phyloP scores from a whole-genome alignment of 2,797 vertebrate genomes.

The Toxotes lorentzi region DNA sequence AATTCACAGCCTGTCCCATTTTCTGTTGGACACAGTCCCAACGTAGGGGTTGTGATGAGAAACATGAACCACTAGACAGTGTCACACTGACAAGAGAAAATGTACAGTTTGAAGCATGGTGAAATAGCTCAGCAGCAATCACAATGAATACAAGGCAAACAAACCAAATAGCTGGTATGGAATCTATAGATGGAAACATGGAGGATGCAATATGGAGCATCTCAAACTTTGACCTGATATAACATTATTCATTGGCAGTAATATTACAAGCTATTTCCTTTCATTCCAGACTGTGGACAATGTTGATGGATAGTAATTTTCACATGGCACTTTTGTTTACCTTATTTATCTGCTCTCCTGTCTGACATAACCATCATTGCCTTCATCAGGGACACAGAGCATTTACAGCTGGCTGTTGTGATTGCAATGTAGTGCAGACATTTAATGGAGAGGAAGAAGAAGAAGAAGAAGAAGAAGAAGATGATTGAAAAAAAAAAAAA shows the following conservation, averaged over 20 bases:
- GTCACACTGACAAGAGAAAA: constrained; percentile 69
- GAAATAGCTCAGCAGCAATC: constrained; percentile 62
- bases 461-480: constrained; percentile 19
- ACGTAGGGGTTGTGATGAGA: constrained; percentile 77
- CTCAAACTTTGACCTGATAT: constrained; percentile 73
- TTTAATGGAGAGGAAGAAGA: constrained; percentile 53
- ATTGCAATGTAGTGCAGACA: constrained; percentile 64
- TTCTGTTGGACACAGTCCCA: constrained; percentile 86
- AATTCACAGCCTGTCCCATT: constrained; percentile 89
- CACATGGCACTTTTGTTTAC: constrained; percentile 80
- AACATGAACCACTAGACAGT: constrained; percentile 72
- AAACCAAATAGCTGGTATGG: constrained; percentile 61
- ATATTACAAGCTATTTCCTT: constrained; percentile 78
- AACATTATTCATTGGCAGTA: constrained; percentile 83
- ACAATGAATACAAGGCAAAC: constrained; percentile 71
- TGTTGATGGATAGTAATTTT: constrained; percentile 81
- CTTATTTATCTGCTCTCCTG: constrained; percentile 76
- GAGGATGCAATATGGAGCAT: constrained; percentile 72
- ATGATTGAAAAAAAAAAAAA: constrained; percentile 13
- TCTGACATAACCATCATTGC: constrained; percentile 66
- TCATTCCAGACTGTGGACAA: constrained; percentile 75
- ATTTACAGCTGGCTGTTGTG: constrained; percentile 69
- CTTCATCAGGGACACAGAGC: constrained; percentile 69
- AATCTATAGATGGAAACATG: constrained; percentile 70
- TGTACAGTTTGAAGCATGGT: constrained; percentile 59